Percentiles rank a stretch among this genome's conserved stretches.
phyloP scores from a whole-genome alignment of 2,888 invertebrate genomes.

The Therioaphis trifolii region DNA sequence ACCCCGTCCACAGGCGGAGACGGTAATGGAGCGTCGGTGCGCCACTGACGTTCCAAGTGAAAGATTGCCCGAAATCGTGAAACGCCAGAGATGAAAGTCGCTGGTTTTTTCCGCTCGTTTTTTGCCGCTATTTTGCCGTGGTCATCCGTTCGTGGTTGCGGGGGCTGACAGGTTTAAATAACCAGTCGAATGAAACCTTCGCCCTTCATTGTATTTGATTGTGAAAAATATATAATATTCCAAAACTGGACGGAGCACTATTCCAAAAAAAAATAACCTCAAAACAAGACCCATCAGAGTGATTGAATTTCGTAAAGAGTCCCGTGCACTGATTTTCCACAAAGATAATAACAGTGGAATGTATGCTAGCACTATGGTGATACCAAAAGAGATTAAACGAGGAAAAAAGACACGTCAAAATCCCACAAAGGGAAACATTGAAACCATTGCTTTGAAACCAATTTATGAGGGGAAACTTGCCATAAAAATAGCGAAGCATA shows the following conservation, averaged over 20 bases:
- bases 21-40: no score
- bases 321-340: slow-evolving; percentile 30
- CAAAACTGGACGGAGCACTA: slow-evolving; percentile 19
- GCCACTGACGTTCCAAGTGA: no score
- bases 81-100: no score
- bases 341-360: slow-evolving; percentile 15
- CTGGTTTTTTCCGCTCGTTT: no score
- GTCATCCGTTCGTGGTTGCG: no score
- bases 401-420: slow-evolving; percentile 21
- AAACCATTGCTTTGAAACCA: no score
- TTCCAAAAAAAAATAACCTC: slow-evolving; percentile 16
- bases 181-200: slow-evolving; percentile 37
- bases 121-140: no score
- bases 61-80: no score
- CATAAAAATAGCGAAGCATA: no score
- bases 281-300: slow-evolving; percentile 20
- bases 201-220: slow-evolving; percentile 38
- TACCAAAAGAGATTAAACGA: neutral
- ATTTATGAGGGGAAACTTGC: no score
- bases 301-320: slow-evolving; percentile 19
- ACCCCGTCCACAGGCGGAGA: no score
- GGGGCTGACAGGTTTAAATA: slow-evolving; percentile 41
- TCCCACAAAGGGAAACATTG: slow-evolving; percentile 1
- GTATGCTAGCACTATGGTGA: slow-evolving; percentile 17
- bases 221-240: slow-evolving; percentile 10